These are phyloP conservation scores for Gymnocephalus cernua DNA, from an alignment of 2,113 vertebrate genomes.

Conservation along the genomic window DNA sequence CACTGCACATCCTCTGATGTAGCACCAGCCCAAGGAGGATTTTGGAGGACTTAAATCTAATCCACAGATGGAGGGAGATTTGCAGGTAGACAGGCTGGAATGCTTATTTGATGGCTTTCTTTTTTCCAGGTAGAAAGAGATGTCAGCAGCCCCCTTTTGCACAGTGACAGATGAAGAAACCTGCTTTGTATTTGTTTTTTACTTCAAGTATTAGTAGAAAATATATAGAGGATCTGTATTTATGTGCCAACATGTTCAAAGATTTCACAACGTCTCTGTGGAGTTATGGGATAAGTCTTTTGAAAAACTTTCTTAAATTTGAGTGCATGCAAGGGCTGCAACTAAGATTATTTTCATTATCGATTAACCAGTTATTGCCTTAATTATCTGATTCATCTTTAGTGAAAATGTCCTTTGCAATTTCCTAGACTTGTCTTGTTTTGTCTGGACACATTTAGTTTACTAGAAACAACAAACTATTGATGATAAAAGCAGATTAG, in stretches of 20 bases:
- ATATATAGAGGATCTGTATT: neutral
- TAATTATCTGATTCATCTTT: neutral
- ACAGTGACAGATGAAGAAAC: conserved; percentile 39
- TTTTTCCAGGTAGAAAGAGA: conserved; percentile 74
- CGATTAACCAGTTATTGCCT: neutral
- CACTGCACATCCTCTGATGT: conserved; percentile 82
- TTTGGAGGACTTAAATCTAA: conserved; percentile 83
- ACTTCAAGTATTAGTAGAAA: neutral
- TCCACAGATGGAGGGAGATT: conserved; percentile 82
- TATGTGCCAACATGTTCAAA: neutral
- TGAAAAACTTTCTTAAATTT: neutral
- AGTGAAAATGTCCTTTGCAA: neutral
- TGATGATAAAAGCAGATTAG: too few relatives aligned
- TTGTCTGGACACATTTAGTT: neutral
- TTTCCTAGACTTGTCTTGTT: neutral
- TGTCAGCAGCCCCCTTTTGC: conserved; percentile 43
- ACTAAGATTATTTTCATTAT: neutral
- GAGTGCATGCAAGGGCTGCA: neutral
- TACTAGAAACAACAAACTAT: neutral
- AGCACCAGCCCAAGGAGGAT: conserved; percentile 78
- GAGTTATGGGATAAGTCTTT: neutral
- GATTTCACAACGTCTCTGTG: neutral
- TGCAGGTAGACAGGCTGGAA: conserved; percentile 83
- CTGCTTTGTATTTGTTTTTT: conserved; percentile 6
- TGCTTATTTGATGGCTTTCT: conserved; percentile 85